Evolutionary conservation across 2,113 vertebrate genomes (phyloP), one percentile per base, ranked within the genome.

Genomic region (Nicator chloris): DNA sequence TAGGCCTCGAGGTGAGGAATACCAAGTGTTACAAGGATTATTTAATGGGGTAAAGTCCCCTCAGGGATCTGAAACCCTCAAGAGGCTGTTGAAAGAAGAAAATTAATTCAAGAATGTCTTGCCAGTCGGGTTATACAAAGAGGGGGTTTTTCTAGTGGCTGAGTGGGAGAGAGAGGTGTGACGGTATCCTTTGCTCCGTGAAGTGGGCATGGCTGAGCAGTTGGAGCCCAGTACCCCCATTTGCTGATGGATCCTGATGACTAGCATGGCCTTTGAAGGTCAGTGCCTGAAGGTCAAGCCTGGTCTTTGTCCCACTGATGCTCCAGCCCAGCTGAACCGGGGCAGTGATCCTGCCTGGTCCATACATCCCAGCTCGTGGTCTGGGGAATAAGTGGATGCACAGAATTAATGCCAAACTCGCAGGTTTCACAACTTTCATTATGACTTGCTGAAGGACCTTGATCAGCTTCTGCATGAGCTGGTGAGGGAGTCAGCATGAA

Each of bases 341-440:
- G 64, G 13, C 24, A 31, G 51, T 68, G 24, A 6, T 78, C 17
- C 30, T 68, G 51, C 65, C 42, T 70, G 24, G 16, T 66, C 30
- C 18, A 2, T 27, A 19, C 1, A 3, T 2, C 9, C 39, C 4
- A 9, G 35, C 3, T 75, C 47, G 21, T 4, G 0, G 4, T 8
- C 72, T 27, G 51, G 7, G 37, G 51, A 53, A 15, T 1, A 4
- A 47, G 16, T 4, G 15, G 23, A 47, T 20, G 18, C 27, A 56
- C 15, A 44, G 44, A 72, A 93, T 33, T 13, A 51, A 37, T 26
- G 15, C 9, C 26, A 68, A 76, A 86, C 4, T 16, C 51, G 13
- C 21, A 80, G 17, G 10, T n/a, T 81, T 65, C 24, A 80, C 0
- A 0, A 23, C 63, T 81, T 59, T 81, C 10, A 3, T 66, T 16